Base-by-base conservation (phyloP, 2,113 vertebrate species). In the Orientallactaga bullata region DNA sequence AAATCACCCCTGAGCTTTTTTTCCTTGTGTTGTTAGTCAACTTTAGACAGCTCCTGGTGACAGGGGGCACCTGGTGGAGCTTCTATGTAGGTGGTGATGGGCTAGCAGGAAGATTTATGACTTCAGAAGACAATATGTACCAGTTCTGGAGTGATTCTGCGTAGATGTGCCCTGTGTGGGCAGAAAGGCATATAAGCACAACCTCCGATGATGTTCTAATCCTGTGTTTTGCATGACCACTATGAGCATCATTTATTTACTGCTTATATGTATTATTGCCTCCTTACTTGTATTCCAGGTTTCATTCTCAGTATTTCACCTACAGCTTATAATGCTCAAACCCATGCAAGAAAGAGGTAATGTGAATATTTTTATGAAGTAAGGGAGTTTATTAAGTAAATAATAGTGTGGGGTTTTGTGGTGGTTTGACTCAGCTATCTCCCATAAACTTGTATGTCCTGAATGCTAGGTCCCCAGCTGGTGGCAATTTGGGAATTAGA, bases 291-390 rank as follows among this genome's bases (percentile, higher is more conserved):
- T 35, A 61, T 17, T 76, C 42, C 55, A 81, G 30, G 32, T 71
- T 91, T 73, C 30, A 77, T 72, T 76, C 69, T 91, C 71, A 93
- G 84, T 7, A 30, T 69, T 94, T 55, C 23, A 60, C 35, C 88
- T 76, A 17, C 12, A 39, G 72, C 63, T 85, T 86, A 61, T 26
- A 72, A 66, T 69, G 60, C 21, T 68, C 17, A 55, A 37, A 76
- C n/a, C 15, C 30, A 32, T 69, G 15, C 32, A 69, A 69, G 66
- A 69, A 32, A 69, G 15, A 13, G 15, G 61, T 20, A 63, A 3
- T 63, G 6, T 63, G 61, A 63, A 6, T 24, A 63, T 23, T 63
- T 63, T 24, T 63, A 24, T 63, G 18, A 63, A 63, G 61, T 24
- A 7, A 23, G 23, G 61, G 61, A 23, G 3, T 63, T 63, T 63